These are phyloP conservation scores for Odontothrips loti DNA, from an alignment of 2,888 invertebrate genomes.

Conservation along the genomic window DNA sequence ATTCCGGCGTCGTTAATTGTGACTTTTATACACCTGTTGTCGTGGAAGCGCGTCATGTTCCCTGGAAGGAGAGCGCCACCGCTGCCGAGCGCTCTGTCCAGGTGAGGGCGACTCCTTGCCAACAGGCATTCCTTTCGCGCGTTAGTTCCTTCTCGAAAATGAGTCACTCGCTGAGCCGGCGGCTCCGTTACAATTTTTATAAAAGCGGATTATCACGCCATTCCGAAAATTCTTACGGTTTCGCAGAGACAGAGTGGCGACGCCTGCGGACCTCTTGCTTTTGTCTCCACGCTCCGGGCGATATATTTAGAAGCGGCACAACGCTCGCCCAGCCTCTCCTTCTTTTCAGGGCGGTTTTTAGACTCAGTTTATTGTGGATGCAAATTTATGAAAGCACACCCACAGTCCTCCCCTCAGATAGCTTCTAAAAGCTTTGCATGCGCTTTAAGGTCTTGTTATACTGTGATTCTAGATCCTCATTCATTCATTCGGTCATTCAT, in stretches of 20 bases:
- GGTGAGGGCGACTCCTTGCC: background rate
- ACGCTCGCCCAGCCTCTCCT: background rate
- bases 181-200: too few relatives aligned
- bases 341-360: background rate
- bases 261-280: too few relatives aligned
- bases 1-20: background rate
- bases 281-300: too few relatives aligned
- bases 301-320: background rate
- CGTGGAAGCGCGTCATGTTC: background rate
- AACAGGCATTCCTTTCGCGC: background rate
- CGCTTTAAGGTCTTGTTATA: too few relatives aligned
- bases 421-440: too few relatives aligned
- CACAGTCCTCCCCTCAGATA: background rate
- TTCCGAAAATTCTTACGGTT: too few relatives aligned
- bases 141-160: background rate
- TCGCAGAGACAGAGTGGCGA: too few relatives aligned
- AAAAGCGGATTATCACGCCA: too few relatives aligned
- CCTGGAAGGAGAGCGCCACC: too few relatives aligned
- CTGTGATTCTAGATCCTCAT: too few relatives aligned
- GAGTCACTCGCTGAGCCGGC: background rate
- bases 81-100: background rate
- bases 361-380: constrained; percentile 5
- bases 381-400: constrained; percentile 6
- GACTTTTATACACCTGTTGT: background rate
- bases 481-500: too few relatives aligned